Base-by-base conservation (phyloP, 2,113 vertebrate genomes). In the Gobio gobio region DNA sequence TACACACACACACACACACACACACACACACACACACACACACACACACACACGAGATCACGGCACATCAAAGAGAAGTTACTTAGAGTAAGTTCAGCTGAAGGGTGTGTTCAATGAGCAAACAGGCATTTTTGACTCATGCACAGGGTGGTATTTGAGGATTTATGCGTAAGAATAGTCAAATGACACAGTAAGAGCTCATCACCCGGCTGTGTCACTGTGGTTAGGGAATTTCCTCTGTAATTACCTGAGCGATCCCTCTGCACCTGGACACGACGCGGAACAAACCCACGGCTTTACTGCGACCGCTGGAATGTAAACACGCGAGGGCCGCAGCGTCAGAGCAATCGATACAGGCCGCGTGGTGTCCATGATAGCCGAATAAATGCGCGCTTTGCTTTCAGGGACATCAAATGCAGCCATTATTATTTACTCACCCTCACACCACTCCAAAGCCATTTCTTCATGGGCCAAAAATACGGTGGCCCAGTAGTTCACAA, bases 221-320 rank as follows among this genome's bases (percentile, higher is more conserved):
- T 74, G 83, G 87, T 89, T 85, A 81, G 87, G 86, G 85, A 88
- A 89, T 89, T 88, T 89, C 90, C 89, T 90, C 85, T 86, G 86
- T 89, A 91, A 91, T 91, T 91, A 90, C 83, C 83, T 74, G 63
- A 8, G 80, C 49, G 61, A 86, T 89, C 84, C 83, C 86, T 87
- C 88, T 82, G 85, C 90, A 91, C 89, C 89, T 91, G 88, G 87
- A 86, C 78, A 87, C 82, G 13, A 76, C 61, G 78, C 88, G 89
- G 83, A 88, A 84, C 89, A 90, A 91, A 91, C 82, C 86, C 83
- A 68, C 85, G 84, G 80, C 88, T 84, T 82, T 85, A 83, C 83
- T 87, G 73, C 51, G 82, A 88, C 78, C 66, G 54, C 80, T 88
- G 88, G 88, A 91, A 90, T 90, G 90, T 89, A 90, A 89, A 91